Percentiles rank a stretch among this genome's conserved stretches.
These are phyloP conservation scores for Mirounga angustirostris DNA, from an alignment of 2,113 vertebrate genomes.

Conservation along the genomic window DNA sequence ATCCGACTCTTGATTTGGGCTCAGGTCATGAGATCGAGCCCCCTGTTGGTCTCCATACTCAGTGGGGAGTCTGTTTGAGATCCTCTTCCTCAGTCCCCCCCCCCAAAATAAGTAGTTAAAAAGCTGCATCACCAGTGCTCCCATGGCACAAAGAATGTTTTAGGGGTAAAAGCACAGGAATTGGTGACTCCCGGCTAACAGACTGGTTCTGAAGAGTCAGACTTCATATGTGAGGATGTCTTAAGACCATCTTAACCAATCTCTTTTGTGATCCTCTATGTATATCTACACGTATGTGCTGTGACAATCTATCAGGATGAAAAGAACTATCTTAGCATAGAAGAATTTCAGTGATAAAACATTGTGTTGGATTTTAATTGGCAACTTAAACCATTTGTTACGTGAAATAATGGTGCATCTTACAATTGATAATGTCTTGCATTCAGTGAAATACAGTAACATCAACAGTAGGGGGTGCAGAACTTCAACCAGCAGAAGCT, in stretches of 20 bases:
- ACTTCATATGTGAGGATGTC: background rate
- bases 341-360: background rate
- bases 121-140: background rate
- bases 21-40: background rate
- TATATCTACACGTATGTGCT: background rate
- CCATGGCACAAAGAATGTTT: background rate
- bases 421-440: fast-evolving
- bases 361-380: background rate
- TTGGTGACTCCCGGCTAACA: background rate
- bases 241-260: background rate
- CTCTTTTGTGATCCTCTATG: background rate
- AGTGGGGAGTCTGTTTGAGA: background rate
- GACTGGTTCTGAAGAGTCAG: background rate
- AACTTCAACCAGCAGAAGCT: background rate
- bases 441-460: background rate
- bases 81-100: background rate
- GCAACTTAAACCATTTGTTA: background rate
- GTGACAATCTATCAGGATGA: background rate
- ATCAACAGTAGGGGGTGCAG: too few species aligned
- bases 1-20: background rate
- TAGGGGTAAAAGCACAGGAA: background rate
- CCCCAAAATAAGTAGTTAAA: background rate
- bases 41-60: background rate
- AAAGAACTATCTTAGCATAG: background rate
- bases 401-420: background rate